Evolutionary conservation across 2,113 vertebrate species (phyloP).

Genomic region (Nyctibius bracteatus): DNA sequence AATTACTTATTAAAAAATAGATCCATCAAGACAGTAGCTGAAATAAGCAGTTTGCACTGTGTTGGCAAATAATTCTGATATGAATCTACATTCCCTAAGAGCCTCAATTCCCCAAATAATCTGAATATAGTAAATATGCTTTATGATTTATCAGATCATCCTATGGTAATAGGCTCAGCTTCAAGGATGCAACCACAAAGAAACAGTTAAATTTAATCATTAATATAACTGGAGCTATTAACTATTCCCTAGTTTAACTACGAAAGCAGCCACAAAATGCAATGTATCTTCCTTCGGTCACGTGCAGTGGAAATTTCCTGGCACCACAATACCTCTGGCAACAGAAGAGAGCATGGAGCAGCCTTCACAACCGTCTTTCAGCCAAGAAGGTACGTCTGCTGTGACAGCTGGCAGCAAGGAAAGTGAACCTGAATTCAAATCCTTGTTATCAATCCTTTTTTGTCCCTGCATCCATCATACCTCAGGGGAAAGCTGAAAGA

Average conservation of each 20-base stretch:
- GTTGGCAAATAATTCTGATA: neutral
- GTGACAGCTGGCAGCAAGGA: neutral
- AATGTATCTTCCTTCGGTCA: neutral
- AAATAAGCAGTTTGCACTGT: neutral
- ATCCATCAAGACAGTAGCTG: neutral
- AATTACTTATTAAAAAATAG: neutral
- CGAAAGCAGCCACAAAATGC: neutral
- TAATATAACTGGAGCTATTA: neutral
- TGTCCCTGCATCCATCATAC: neutral
- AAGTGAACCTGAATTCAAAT: neutral
- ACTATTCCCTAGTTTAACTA: neutral
- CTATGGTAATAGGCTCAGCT: neutral
- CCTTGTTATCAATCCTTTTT: neutral
- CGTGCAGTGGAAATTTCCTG: conserved; percentile 18
- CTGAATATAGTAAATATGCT: neutral
- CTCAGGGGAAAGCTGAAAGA: neutral
- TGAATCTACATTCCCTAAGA: neutral
- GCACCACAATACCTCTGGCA: neutral
- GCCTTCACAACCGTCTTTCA: neutral
- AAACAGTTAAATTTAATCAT: neutral
- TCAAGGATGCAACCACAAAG: neutral
- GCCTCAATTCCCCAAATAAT: neutral
- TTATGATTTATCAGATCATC: neutral
- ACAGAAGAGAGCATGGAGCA: neutral
- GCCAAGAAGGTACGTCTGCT: neutral